phyloP scores from a whole-genome alignment of 2,113 vertebrate genomes.

The Baryphthengus martii region DNA sequence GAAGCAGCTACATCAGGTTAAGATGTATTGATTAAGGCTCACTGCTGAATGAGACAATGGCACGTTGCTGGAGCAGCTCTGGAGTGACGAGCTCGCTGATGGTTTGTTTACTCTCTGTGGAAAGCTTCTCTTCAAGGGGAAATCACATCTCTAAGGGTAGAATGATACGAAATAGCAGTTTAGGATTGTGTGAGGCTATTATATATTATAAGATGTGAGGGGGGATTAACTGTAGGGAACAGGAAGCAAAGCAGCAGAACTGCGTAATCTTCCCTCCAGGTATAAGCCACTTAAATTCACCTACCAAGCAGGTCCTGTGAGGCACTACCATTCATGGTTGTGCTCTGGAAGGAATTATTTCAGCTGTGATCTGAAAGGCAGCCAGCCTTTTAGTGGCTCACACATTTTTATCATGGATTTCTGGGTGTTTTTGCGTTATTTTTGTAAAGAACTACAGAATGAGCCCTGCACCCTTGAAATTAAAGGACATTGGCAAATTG shows the following conservation, averaged over 20 bases:
- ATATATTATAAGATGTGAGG: not conserved
- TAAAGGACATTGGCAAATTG: not conserved
- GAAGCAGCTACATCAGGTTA: not conserved
- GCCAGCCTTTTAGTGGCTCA: not conserved
- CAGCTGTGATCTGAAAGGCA: not conserved
- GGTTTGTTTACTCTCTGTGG: not conserved
- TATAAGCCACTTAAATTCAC: not conserved
- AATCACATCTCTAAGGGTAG: not conserved
- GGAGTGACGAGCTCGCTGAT: fast-evolving
- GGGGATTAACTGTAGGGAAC: not conserved
- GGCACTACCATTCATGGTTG: not conserved
- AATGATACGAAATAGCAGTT: not conserved
- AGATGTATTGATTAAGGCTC: not conserved
- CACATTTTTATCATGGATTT: not conserved
- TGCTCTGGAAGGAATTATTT: not conserved
- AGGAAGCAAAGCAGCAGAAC: not conserved
- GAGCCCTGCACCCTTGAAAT: not conserved
- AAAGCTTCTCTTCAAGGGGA: not conserved
- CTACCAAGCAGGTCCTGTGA: not conserved
- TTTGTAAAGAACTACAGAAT: not conserved
- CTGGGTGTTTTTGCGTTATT: not conserved
- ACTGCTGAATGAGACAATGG: not conserved
- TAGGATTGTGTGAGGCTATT: not conserved
- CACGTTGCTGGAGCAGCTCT: not conserved
- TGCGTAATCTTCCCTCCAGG: not conserved